These are phyloP conservation scores for Athetis lepigone DNA, from an alignment of 2,888 invertebrate genomes.

Conservation along the genomic window DNA sequence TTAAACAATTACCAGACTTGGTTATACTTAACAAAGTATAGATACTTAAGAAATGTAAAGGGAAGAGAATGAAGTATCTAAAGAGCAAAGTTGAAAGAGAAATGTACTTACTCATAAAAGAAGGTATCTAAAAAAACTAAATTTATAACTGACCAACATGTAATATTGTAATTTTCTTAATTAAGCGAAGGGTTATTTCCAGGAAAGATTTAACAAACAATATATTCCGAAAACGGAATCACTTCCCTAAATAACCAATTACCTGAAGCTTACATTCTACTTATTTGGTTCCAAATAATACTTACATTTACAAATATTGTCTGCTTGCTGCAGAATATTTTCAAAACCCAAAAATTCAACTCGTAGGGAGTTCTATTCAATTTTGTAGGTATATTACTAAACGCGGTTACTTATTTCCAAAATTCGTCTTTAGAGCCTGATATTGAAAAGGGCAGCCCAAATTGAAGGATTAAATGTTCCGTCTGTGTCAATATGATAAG, in stretches of 20 bases:
- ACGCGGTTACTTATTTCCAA: conserved; percentile 51
- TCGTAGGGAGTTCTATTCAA: neutral
- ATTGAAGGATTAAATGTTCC: conserved; percentile 83
- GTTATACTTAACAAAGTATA: conserved; percentile 40
- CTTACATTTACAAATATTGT: neutral
- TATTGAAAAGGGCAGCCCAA: conserved; percentile 77
- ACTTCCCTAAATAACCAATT: neutral
- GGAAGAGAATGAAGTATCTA: conserved; percentile 31
- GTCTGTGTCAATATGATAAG: conserved; percentile 88
- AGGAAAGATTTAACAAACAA: neutral
- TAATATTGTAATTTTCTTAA: no score
- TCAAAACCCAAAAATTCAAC: neutral
- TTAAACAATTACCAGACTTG: conserved; percentile 53
- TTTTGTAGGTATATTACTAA: conserved; percentile 25
- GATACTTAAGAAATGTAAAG: conserved; percentile 29
- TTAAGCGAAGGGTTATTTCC: no score
- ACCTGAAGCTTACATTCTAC: neutral
- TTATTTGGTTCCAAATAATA: neutral
- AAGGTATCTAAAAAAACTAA: no score
- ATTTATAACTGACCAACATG: no score
- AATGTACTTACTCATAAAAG: neutral
- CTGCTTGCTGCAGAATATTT: conserved; percentile 9
- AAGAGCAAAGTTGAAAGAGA: conserved; percentile 30
- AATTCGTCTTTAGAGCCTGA: conserved; percentile 67
- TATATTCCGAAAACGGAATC: neutral